Evolutionary conservation across 37 sponge, comb jelly and placozoan genomes (phyloP).

Genomic region (Ianthella basta): DNA sequence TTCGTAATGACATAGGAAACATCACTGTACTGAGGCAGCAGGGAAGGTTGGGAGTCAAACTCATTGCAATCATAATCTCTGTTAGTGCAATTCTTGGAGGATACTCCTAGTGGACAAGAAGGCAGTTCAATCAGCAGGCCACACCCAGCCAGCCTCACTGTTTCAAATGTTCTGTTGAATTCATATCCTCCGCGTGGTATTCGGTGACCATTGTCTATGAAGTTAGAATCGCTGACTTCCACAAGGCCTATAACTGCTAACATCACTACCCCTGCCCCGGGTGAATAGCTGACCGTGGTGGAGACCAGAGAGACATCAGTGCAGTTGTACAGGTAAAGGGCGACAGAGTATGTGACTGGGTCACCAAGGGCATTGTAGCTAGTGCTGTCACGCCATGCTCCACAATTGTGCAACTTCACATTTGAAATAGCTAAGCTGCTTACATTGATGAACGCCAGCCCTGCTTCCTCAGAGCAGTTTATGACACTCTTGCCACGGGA

Average conservation of each 20-base stretch:
- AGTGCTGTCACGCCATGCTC: conserved; percentile 12
- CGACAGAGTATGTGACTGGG: neutral
- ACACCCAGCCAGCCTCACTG: neutral
- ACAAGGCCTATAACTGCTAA: neutral
- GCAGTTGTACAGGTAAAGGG: neutral
- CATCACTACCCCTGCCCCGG: conserved; percentile 18
- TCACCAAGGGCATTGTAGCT: neutral
- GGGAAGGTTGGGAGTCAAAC: neutral
- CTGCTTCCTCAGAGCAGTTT: neutral
- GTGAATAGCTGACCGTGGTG: neutral
- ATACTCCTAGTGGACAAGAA: conserved; percentile 3
- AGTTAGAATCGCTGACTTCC: neutral
- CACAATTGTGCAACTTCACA: conserved; percentile 7
- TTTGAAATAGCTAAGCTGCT: neutral
- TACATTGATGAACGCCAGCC: neutral
- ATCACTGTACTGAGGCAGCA: neutral
- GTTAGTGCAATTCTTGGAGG: neutral
- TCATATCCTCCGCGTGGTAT: neutral
- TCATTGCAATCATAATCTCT: neutral
- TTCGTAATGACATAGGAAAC: neutral
- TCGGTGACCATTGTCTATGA: neutral
- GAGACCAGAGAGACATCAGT: neutral
- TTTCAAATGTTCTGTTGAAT: neutral
- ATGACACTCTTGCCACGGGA: neutral
- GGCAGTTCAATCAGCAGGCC: conserved; percentile 1